Conservation (phyloP, 92 coral and sea anemone species). For the Porites evermanni region DNA sequence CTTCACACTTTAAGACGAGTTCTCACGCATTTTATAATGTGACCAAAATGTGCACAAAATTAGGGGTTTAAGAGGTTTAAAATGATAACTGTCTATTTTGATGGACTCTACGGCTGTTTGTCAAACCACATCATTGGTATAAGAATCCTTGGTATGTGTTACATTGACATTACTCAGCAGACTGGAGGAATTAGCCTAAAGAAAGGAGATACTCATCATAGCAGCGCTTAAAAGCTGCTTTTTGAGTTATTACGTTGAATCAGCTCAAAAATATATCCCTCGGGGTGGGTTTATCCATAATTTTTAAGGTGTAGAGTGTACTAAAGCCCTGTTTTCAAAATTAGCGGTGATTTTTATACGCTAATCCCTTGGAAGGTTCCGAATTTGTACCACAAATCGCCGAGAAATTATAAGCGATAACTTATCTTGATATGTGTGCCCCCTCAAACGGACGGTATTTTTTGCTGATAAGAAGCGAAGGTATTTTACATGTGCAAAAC, state of each 20-base stretch:
- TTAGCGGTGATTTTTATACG: conserved; percentile 5
- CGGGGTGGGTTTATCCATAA: conserved; percentile 12
- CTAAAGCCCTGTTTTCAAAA: conserved; percentile 13
- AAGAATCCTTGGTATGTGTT: neutral
- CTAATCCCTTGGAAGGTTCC: conserved; percentile 40
- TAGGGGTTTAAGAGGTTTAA: neutral
- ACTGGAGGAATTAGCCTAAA: neutral
- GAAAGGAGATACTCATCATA: neutral
- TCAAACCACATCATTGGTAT: neutral
- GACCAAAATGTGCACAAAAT: neutral
- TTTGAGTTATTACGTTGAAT: conserved; percentile 24
- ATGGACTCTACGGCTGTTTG: neutral
- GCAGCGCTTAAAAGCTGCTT: conserved; percentile 31
- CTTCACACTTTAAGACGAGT: conserved; percentile 7
- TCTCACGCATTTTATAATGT: conserved; percentile 22
- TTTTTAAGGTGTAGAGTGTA: conserved; percentile 1
- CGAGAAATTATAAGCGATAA: conserved; percentile 42
- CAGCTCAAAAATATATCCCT: conserved; percentile 14
- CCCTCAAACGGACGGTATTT: conserved; percentile 10
- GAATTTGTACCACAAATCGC: conserved; percentile 35
- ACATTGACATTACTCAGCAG: neutral
- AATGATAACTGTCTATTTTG: conserved; percentile 21
- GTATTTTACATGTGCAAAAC: conserved; percentile 44
- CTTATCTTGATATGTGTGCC: conserved; percentile 5
- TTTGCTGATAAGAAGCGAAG: conserved; percentile 36